phyloP scores from a whole-genome alignment of 2,888 invertebrate genomes.

The Tubulanus polymorphus region DNA sequence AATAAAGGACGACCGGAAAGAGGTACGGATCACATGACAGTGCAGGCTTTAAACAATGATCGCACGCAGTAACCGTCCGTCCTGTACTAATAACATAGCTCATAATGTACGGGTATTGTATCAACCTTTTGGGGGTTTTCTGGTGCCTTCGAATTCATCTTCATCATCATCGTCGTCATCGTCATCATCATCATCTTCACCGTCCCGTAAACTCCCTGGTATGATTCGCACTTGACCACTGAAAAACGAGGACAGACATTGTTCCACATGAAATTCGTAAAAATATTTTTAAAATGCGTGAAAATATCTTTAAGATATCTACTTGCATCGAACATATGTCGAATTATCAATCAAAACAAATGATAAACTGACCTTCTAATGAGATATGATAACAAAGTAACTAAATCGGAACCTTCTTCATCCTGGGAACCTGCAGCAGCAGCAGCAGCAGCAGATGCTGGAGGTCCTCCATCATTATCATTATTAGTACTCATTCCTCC shows the following conservation, averaged over 20 bases:
- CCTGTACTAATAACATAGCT: not conserved
- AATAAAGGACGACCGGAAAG: no score
- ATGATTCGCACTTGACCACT: conserved; percentile 50
- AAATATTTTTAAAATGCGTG: no score
- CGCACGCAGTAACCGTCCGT: no score
- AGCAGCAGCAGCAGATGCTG: not conserved
- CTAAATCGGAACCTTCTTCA: not conserved
- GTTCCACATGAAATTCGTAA: no score
- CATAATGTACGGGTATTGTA: not conserved
- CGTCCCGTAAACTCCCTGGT: conserved; percentile 29
- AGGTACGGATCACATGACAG: no score
- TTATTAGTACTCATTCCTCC: not conserved
- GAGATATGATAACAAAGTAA: conserved; percentile 1
- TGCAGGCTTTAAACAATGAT: no score
- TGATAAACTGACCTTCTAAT: not conserved
- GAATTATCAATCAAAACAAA: no score
- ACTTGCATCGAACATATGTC: no score
- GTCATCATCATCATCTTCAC: conserved; percentile 17
- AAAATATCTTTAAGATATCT: no score
- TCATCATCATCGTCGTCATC: not conserved
- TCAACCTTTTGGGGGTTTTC: not conserved
- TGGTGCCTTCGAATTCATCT: no score
- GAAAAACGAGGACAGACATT: conserved; percentile 23
- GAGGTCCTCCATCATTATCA: not conserved
- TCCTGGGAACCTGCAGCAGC: not conserved